These are phyloP conservation scores for Thamnaconus septentrionalis DNA, from an alignment of 2,113 vertebrate species.

Conservation along the genomic window DNA sequence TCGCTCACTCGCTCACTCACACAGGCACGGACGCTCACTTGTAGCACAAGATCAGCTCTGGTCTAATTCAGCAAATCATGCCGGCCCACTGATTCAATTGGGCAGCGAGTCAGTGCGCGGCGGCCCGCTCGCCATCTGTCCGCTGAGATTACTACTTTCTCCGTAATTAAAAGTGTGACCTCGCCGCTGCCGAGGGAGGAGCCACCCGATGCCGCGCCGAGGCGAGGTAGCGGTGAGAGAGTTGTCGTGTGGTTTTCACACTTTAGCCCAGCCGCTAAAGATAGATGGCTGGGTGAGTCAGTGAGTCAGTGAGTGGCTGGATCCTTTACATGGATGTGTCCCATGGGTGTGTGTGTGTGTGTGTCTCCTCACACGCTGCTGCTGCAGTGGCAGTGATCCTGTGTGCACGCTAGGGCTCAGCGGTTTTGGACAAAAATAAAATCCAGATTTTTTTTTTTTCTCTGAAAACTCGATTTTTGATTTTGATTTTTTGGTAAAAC, in stretches of 20 bases:
- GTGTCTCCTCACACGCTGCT: conserved; percentile 37
- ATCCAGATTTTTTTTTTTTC: no score
- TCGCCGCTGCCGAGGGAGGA: conserved; percentile 57
- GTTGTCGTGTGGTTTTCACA: conserved; percentile 59
- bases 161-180: conserved; percentile 81
- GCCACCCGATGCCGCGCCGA: conserved; percentile 55
- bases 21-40: conserved; percentile 15
- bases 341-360: conserved; percentile 25
- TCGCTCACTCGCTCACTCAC: not conserved
- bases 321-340: conserved; percentile 62
- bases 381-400: conserved; percentile 75
- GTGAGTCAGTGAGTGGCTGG: conserved; percentile 60
- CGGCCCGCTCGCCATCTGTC: conserved; percentile 77
- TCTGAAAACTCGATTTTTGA: no score
- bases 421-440: no score
- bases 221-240: conserved; percentile 24
- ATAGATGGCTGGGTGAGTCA: conserved; percentile 67
- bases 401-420: conserved; percentile 62
- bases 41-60: conserved; percentile 50
- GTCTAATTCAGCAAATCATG: conserved; percentile 73
- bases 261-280: conserved; percentile 71
- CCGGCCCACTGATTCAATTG: conserved; percentile 76
- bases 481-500: no score
- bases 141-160: conserved; percentile 76
- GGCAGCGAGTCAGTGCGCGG: conserved; percentile 70